phyloP scores from a whole-genome alignment of 2,888 invertebrate species.

The Eristalis intricaria region DNA sequence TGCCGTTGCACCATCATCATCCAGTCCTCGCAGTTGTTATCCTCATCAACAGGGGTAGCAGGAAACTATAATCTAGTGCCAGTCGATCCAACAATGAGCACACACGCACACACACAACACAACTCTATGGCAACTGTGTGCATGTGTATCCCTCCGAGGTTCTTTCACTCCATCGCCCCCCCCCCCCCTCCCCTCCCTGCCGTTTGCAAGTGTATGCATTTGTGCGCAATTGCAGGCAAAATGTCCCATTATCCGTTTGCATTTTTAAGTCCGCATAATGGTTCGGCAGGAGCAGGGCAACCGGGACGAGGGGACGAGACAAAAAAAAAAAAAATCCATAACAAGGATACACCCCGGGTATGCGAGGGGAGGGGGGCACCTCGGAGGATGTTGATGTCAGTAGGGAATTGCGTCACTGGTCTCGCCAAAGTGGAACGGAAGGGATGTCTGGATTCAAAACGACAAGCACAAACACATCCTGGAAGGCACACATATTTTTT shows the following conservation, averaged over 20 bases:
- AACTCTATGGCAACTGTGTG: slow-evolving; percentile 15
- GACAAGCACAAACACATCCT: background rate
- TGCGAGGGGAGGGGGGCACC: background rate
- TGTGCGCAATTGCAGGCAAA: slow-evolving; percentile 71
- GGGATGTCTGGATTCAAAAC: slow-evolving; percentile 44
- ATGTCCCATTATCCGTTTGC: slow-evolving; percentile 64
- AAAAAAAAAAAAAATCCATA: slow-evolving; percentile 62
- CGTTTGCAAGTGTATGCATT: slow-evolving; percentile 49
- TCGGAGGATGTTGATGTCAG: slow-evolving; percentile 51
- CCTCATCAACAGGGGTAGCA: slow-evolving; percentile 49
- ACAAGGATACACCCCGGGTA: slow-evolving; percentile 12
- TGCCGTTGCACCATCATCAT: slow-evolving; percentile 61
- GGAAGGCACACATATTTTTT: background rate
- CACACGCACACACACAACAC: slow-evolving; percentile 31
- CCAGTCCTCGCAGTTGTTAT: slow-evolving; percentile 1
- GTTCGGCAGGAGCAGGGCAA: background rate
- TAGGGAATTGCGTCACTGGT: slow-evolving; percentile 52
- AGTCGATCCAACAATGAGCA: slow-evolving; percentile 58
- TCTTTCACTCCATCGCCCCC: background rate
- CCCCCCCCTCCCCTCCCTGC: background rate
- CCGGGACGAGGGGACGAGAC: background rate
- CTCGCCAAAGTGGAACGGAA: slow-evolving; percentile 43
- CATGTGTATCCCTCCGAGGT: slow-evolving; percentile 54
- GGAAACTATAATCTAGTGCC: slow-evolving; percentile 60
- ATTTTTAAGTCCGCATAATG: slow-evolving; percentile 55